A percentile compares a stretch with the other conserved stretches of the same genome.
Conservation (phyloP, 2,797 vertebrate species). For the Sebastes paucispinis region DNA sequence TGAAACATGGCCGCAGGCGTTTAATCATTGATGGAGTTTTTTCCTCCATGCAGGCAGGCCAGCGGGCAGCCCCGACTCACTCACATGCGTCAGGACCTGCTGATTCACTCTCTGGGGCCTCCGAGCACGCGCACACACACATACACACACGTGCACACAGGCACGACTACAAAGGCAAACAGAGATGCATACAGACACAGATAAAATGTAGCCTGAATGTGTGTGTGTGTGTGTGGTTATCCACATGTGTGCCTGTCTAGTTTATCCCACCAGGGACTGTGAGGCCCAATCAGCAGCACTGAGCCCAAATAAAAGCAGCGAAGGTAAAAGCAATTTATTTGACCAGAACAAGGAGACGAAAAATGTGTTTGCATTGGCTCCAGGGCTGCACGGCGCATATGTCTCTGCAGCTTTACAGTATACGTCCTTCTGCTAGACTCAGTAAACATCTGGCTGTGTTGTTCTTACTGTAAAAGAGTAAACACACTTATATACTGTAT, state of each 20-base stretch:
- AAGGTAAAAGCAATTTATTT: constrained; percentile 75
- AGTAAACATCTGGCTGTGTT: constrained; percentile 57
- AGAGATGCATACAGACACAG: constrained; percentile 32
- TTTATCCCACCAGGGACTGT: constrained; percentile 61
- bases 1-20: constrained; percentile 69
- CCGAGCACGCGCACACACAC: constrained; percentile 5
- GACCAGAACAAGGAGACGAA: constrained; percentile 55
- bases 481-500: constrained; percentile 38
- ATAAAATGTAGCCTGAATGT: constrained; percentile 42
- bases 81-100: constrained; percentile 75
- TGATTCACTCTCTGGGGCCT: constrained; percentile 78
- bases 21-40: constrained; percentile 81
- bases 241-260: constrained; percentile 36
- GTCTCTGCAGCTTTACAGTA: constrained; percentile 34
- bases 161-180: constrained; percentile 43
- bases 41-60: constrained; percentile 63
- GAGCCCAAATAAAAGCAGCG: constrained; percentile 66
- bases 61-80: constrained; percentile 69
- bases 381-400: constrained; percentile 23
- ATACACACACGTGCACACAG: constrained; percentile 1
- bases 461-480: constrained; percentile 40
- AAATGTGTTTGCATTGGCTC: constrained; percentile 61
- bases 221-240: constrained; percentile 16
- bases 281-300: constrained; percentile 62
- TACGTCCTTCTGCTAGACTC: constrained; percentile 37